Evolutionary conservation across 2,113 vertebrate genomes (phyloP).

Genomic region (Diadophis punctatus): DNA sequence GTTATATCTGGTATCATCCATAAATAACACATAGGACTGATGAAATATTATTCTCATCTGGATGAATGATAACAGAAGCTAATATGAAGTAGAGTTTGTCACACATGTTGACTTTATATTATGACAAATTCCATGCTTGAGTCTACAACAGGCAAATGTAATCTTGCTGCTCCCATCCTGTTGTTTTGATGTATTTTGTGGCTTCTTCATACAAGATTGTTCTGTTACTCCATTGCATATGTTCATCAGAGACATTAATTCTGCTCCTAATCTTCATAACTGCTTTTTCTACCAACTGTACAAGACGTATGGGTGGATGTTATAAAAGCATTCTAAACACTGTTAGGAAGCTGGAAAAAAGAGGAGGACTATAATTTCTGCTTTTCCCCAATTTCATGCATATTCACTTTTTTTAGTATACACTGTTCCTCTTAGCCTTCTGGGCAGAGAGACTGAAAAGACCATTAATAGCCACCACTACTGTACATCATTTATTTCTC

Average conservation of each 20-base stretch:
- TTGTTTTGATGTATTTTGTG: neutral
- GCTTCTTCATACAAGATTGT: neutral
- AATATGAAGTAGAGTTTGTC: neutral
- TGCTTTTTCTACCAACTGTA: constrained; percentile 51
- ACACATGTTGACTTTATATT: neutral
- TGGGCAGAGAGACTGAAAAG: neutral
- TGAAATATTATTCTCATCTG: neutral
- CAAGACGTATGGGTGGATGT: constrained; percentile 34
- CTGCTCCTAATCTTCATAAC: constrained; percentile 26
- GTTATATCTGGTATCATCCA: neutral
- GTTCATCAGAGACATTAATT: constrained; percentile 12
- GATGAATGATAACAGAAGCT: neutral
- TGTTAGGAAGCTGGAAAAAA: constrained; percentile 34
- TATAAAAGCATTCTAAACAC: constrained; percentile 40
- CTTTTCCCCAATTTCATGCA: constrained; percentile 21
- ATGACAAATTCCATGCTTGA: neutral
- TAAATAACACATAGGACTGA: neutral
- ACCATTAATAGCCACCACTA: neutral
- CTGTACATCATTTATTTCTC: neutral
- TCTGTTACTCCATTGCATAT: neutral
- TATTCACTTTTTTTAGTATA: constrained; percentile 27
- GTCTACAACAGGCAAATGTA: neutral
- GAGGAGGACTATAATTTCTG: constrained; percentile 16
- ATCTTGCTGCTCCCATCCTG: neutral
- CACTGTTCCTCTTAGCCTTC: neutral